A percentile compares a stretch with the other conserved stretches of the same genome.
phyloP scores from a whole-genome alignment of 1,140 invertebrate genomes.

The Hypothenemus hampei region DNA sequence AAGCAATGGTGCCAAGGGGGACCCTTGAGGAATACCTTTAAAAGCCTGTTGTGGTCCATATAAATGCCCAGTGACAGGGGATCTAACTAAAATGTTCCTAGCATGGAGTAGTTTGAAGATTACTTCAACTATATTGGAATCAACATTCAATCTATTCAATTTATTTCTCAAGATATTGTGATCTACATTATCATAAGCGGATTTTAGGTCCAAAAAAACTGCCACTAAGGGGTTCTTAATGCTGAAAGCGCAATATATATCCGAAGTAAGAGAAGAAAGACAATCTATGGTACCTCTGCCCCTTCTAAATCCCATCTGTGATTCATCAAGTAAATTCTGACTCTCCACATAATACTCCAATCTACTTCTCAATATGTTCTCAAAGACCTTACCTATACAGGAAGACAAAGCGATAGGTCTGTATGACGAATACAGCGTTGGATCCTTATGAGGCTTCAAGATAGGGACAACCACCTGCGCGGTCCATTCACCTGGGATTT shows the following conservation, averaged over 20 bases:
- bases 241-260: not conserved
- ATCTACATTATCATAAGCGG: constrained; percentile 1
- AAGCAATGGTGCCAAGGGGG: too few species aligned
- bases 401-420: not conserved
- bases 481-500: constrained; percentile 8
- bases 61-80: not conserved
- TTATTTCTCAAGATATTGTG: not conserved
- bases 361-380: constrained; percentile 6
- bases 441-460: not conserved
- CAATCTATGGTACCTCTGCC: constrained; percentile 1
- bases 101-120: constrained; percentile 1
- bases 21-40: not conserved
- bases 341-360: constrained; percentile 2
- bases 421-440: not conserved
- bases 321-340: not conserved
- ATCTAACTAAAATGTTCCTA: not conserved
- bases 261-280: not conserved
- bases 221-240: not conserved
- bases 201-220: not conserved
- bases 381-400: not conserved
- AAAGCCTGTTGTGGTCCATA: not conserved
- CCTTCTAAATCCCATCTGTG: constrained; percentile 3
- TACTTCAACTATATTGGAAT: not conserved
- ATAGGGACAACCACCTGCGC: constrained; percentile 2
- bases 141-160: not conserved